Base-by-base conservation (phyloP, 2,113 vertebrate genomes). In the Heteronetta atricapilla region DNA sequence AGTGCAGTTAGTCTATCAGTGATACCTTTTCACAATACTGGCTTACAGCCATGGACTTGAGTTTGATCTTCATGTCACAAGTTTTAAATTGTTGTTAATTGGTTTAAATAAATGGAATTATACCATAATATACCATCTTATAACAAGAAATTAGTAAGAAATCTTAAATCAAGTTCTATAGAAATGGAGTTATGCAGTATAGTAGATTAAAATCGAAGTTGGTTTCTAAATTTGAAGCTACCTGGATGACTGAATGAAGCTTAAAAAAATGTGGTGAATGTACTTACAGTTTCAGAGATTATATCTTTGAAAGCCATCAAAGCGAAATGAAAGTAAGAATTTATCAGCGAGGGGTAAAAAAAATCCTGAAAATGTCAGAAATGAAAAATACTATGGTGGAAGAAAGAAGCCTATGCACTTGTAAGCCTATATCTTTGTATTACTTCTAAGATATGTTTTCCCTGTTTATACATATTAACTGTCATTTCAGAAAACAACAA, bases 331-430 rank as follows among this genome's bases (percentile, higher is more conserved):
- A 86, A 90, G 4, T 14, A 55, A 72, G 25, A 42, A 55, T 90
- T 92, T 48, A 68, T 84, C 25, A 85, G 11, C 8, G 56, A 14
- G 10, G 19, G 6, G 8, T 20, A 40, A 38, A 3, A 40, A 31
- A 80, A 2, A 78, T 76, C 17, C 11, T 29, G 28, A 79, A 34
- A 91, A 76, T 40, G 10, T 63, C 34, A 88, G 75, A 91, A 89
- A 36, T 9, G 1, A 84, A 84, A 82, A 93, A 79, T 5, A 4
- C 8, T 72, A 70, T 52, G 20, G 34, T 67, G 7, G 3, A 2
- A 16, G 2, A 20, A 44, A 86, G 22, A 60, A 36, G 1, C 0
- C 2, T 18, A 8, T 8, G 34, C 13, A 3, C 36, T 59, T 25
- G 46, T 48, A 19, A 48, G 46, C 46, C 20, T 46, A 46, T 48